Base-by-base conservation (phyloP, 2,888 invertebrate genomes). In the Morpho achilles region DNA sequence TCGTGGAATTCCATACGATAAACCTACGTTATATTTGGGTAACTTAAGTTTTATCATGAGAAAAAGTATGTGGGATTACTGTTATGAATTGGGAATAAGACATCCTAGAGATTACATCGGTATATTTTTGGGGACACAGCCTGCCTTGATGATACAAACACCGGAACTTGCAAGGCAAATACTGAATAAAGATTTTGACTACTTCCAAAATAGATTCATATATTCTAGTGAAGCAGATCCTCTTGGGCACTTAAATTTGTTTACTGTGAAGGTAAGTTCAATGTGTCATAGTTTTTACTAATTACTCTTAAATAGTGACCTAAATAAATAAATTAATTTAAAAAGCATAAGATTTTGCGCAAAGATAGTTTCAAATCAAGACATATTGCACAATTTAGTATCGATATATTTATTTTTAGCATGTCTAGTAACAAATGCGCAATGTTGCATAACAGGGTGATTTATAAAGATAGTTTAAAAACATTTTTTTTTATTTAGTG, bases 221-320 rank as follows among this genome's bases (percentile, higher is more conserved):
- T 79, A 77, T 49, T 64, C 79, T 0, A 73, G 77, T 7, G 67
- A 70, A 10, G 66, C 75, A 4, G 86, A 87, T 62, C 82, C 82
- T 1, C 67, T 86, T 50, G 86, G 86, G 2, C 72, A 82, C 2
- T 67, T 85, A 39, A 85, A 84, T 68, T 67, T 87, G n/a, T 85
- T 86, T 60, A 72, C 77, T 8, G 65, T 83, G 0, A 82, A 81
- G 73, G 85, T 83, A 74, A 61, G 61, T 53, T 8, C 16, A 42
- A 23, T 16, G 16, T 16, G 16, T 16, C 16, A 16, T 16, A 16
- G 16, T 16, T 16, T 16, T 16, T 16, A 16, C 16, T 16, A 16
- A 16, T 16, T 16, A 16, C 16, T 16, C 16, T 16, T 16, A 16
- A 16, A 16, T 16, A 16, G 16, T 16, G 16, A 16, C 16, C 16